Evolutionary conservation across 2,888 invertebrate genomes (phyloP).

Genomic region (Mythimna loreyi): DNA sequence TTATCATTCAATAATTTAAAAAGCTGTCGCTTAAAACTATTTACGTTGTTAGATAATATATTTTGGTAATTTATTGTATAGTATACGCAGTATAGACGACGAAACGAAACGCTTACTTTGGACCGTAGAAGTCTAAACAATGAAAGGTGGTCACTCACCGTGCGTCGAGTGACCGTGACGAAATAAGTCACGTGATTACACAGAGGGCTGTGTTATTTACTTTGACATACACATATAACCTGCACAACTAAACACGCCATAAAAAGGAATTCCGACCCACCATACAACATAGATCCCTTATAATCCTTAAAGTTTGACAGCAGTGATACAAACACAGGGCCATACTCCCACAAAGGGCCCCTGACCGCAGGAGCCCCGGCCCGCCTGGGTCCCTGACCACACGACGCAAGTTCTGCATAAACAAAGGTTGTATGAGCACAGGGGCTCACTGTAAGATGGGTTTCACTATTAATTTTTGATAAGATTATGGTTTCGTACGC

Average conservation of each 20-base stretch:
- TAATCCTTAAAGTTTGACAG: constrained; percentile 53
- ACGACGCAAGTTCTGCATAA: constrained; percentile 52
- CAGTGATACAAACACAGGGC: constrained; percentile 34
- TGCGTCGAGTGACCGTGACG: too few species aligned
- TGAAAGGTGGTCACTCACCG: too few species aligned
- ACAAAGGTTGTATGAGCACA: constrained; percentile 29
- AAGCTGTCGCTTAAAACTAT: too few species aligned
- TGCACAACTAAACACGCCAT: background rate
- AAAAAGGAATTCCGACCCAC: constrained; percentile 26
- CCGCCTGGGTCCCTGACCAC: constrained; percentile 53
- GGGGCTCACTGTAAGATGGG: constrained; percentile 39
- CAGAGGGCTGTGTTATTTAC: background rate
- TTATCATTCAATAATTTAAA: too few species aligned
- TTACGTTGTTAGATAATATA: too few species aligned
- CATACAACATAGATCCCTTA: constrained; percentile 13
- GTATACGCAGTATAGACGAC: too few species aligned
- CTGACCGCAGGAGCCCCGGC: constrained; percentile 43
- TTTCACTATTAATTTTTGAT: constrained; percentile 40
- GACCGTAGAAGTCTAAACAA: too few species aligned
- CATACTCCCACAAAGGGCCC: constrained; percentile 37
- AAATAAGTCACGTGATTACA: too few species aligned
- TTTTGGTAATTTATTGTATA: too few species aligned
- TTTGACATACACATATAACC: background rate
- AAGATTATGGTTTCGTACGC: constrained; percentile 32
- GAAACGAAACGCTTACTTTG: too few species aligned